phyloP scores from a whole-genome alignment of 2,888 invertebrate species.

The Galeruca laticollis region DNA sequence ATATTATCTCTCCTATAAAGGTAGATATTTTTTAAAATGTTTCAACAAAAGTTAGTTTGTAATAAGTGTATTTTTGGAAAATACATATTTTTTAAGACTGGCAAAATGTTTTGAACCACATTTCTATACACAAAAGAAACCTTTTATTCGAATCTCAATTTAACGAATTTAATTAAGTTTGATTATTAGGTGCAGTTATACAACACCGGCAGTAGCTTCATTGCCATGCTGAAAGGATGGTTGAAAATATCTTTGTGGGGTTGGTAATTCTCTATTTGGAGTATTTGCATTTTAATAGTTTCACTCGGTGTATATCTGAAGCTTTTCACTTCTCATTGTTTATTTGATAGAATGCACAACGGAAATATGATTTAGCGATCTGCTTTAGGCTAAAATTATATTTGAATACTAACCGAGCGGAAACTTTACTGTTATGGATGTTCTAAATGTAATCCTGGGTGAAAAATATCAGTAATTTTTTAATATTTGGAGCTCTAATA shows the following conservation, averaged over 20 bases:
- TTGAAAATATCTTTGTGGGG: constrained; percentile 59
- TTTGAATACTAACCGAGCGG: constrained; percentile 27
- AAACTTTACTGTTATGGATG: constrained; percentile 14
- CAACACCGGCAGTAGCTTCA: constrained; percentile 34
- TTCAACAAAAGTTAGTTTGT: no score
- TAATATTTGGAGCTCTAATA: no score
- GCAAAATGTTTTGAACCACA: no score
- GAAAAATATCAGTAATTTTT: no score
- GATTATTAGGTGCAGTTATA: constrained; percentile 17
- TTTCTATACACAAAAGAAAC: no score
- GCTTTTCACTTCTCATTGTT: constrained; percentile 62
- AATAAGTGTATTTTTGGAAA: no score
- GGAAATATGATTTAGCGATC: constrained; percentile 47
- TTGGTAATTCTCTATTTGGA: constrained; percentile 57
- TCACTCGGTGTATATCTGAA: constrained; percentile 59
- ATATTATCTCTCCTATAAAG: no score
- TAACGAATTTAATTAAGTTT: neutral
- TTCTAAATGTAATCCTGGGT: neutral
- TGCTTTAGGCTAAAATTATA: constrained; percentile 28
- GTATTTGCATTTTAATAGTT: constrained; percentile 69
- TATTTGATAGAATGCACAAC: constrained; percentile 52
- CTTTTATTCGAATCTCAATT: neutral
- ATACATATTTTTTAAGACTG: no score
- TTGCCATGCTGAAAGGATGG: constrained; percentile 51
- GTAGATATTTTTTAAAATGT: no score